phyloP scores from a whole-genome alignment of 2,113 vertebrate genomes.

The Hemibagrus wyckioides region DNA sequence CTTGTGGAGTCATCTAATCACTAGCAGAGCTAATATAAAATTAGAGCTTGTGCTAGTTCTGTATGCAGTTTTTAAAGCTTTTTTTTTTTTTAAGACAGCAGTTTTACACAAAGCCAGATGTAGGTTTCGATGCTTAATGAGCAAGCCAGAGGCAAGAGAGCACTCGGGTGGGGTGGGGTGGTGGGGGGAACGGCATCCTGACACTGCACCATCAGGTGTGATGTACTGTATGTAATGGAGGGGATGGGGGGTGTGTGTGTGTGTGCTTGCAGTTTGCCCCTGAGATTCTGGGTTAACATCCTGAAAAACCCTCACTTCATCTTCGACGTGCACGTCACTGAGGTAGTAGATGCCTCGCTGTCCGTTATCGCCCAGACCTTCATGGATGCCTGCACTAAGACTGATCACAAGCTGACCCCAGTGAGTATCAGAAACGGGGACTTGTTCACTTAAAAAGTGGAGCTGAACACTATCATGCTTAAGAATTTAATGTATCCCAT shows the following conservation, averaged over 20 bases:
- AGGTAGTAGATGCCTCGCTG: constrained; percentile 94
- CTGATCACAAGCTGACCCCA: constrained; percentile 95
- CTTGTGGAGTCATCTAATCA: background rate
- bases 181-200: background rate
- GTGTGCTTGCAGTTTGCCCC: constrained; percentile 77
- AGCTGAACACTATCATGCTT: background rate
- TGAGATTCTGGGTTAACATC: constrained; percentile 96
- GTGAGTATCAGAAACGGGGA: constrained; percentile 64
- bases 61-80: background rate
- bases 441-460: background rate
- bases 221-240: background rate
- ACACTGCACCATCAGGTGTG: background rate
- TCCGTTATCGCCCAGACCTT: constrained; percentile 97
- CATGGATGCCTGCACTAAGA: constrained; percentile 98
- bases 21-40: background rate
- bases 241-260: background rate
- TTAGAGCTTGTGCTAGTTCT: background rate
- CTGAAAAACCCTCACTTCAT: constrained; percentile 96
- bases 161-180: no score
- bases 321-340: constrained; percentile 91
- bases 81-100: background rate
- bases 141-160: background rate
- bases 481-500: background rate
- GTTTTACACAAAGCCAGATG: background rate
- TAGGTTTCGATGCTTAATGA: background rate